A percentile compares a stretch with the other conserved stretches of the same genome.
Conservation (phyloP, 2,888 invertebrate species). For the Mythimna ferrago region DNA sequence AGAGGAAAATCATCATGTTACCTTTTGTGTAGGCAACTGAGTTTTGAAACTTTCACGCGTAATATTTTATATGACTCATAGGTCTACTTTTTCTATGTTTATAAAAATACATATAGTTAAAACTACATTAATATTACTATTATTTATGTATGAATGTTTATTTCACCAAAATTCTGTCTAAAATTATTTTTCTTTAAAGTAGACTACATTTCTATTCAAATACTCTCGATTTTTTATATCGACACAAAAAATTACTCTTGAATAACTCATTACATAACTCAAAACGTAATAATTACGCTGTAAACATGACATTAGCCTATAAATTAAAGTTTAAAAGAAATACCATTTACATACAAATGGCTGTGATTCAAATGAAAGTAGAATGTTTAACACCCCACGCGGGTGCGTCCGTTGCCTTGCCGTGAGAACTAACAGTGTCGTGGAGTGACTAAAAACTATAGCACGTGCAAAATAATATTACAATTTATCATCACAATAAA, state of each 20-base stretch:
- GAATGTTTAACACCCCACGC: conserved; percentile 79
- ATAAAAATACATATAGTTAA: not conserved
- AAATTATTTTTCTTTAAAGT: not conserved
- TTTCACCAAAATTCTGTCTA: no score
- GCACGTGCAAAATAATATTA: conserved; percentile 73
- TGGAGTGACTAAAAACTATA: conserved; percentile 76
- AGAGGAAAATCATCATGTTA: not conserved
- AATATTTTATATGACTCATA: conserved; percentile 11
- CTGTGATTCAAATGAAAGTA: conserved; percentile 71
- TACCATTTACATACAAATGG: conserved; percentile 56
- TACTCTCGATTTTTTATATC: not conserved
- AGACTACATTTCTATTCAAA: not conserved
- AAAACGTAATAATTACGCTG: conserved; percentile 23
- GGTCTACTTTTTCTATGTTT: not conserved
- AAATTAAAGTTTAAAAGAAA: conserved; percentile 57
- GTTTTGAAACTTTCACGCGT: conserved; percentile 26
- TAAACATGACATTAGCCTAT: conserved; percentile 62
- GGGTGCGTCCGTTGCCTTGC: conserved; percentile 67
- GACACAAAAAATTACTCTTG: not conserved
- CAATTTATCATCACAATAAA: conserved; percentile 31
- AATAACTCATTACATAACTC: conserved; percentile 40
- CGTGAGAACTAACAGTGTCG: conserved; percentile 78
- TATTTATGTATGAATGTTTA: not conserved
- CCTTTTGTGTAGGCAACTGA: not conserved
- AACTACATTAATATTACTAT: not conserved